A percentile compares a stretch with the other conserved stretches of the same genome.
These are phyloP conservation scores for Magallana ariakensis DNA, from an alignment of 1,140 invertebrate species.

Conservation along the genomic window DNA sequence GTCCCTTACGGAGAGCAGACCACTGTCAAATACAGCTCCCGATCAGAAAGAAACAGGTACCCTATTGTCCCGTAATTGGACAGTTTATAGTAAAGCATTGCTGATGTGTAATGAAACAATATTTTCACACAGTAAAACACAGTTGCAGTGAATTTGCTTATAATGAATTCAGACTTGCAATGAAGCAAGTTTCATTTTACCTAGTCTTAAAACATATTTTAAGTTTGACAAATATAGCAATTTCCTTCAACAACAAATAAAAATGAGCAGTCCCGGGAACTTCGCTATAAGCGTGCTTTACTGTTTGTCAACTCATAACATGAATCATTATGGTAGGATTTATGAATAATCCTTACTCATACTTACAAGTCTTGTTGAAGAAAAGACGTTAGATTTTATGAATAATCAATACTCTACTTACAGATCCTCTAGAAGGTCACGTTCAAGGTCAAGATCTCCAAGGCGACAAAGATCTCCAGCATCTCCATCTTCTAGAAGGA, in stretches of 20 bases:
- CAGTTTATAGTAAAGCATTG: too few relatives aligned
- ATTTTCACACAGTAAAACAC: background rate
- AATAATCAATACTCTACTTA: background rate
- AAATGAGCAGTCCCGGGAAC: too few relatives aligned
- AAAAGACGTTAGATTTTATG: too few relatives aligned
- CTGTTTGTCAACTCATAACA: too few relatives aligned
- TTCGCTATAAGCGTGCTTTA: too few relatives aligned
- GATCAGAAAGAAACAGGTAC: background rate
- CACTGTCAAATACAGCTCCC: background rate
- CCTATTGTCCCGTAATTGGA: too few relatives aligned
- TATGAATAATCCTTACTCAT: too few relatives aligned
- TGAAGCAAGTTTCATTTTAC: background rate
- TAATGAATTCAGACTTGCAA: background rate
- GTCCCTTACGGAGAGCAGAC: constrained; percentile 62
- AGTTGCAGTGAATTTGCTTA: background rate
- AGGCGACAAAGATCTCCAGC: constrained; percentile 33
- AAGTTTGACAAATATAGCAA: too few relatives aligned
- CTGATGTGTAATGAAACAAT: background rate
- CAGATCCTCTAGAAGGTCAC: constrained; percentile 31
- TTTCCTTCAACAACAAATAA: too few relatives aligned
- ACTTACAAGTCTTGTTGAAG: too few relatives aligned
- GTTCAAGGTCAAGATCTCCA: constrained; percentile 44
- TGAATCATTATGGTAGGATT: too few relatives aligned
- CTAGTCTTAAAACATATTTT: too few relatives aligned
- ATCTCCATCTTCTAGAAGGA: constrained; percentile 33